Conservation (phyloP, 1,140 invertebrate genomes). For the Oncopodura yosiiana region DNA sequence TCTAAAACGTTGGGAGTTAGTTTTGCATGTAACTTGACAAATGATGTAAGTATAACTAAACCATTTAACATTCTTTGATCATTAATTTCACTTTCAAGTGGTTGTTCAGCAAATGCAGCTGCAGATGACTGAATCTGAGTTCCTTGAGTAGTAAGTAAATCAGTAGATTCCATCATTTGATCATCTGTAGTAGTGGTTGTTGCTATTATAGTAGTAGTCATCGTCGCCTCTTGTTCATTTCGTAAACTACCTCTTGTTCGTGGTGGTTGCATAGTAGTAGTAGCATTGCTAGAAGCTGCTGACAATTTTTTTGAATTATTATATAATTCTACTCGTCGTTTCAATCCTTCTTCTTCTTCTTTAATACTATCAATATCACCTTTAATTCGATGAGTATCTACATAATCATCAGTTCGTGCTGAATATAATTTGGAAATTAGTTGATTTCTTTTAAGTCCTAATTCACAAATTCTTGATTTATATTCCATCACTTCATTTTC, state of each 20-base stretch:
- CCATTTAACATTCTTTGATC: constrained; percentile 5
- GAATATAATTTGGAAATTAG: not conserved
- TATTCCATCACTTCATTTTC: not conserved
- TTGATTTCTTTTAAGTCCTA: not conserved
- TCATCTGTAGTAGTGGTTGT: too few species aligned
- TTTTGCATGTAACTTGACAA: not conserved
- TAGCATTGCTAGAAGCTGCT: too few species aligned
- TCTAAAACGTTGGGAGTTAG: constrained; percentile 1
- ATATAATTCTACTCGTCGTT: too few species aligned
- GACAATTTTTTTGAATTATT: too few species aligned
- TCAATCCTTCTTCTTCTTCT: not conserved
- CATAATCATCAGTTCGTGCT: not conserved
- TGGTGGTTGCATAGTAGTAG: too few species aligned
- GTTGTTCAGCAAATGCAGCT: too few species aligned
- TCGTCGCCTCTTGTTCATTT: too few species aligned
- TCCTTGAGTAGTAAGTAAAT: too few species aligned
- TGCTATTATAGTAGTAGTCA: too few species aligned
- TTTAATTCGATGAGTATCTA: not conserved
- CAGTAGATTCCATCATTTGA: too few species aligned
- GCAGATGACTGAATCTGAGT: too few species aligned
- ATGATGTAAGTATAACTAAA: constrained; percentile 5
- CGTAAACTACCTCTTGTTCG: too few species aligned
- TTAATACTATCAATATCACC: not conserved
- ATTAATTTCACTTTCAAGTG: not conserved
- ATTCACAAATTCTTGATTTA: not conserved